Conservation (phyloP, 2,888 invertebrate genomes). For the Hydropsyche betteni region DNA sequence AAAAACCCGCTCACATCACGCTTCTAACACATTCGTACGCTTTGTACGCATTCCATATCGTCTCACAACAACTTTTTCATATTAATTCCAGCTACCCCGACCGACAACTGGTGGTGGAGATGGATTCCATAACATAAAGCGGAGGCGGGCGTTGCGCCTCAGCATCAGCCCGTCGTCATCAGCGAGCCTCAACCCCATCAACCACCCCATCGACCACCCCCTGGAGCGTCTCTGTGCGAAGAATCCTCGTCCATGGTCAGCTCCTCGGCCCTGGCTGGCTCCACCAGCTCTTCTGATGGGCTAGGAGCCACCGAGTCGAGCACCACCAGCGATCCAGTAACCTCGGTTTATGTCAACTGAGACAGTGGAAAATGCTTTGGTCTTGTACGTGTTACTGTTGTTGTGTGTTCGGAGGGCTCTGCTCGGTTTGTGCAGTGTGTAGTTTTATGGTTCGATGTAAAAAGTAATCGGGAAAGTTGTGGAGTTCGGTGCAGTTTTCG, state of each 20-base stretch:
- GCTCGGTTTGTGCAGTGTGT: too few species aligned
- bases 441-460: too few species aligned
- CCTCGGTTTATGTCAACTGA: slow-evolving; percentile 47
- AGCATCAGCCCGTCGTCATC: slow-evolving; percentile 51
- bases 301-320: slow-evolving; percentile 48
- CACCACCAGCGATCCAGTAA: slow-evolving; percentile 50
- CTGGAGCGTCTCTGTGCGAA: slow-evolving; percentile 9
- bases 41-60: too few species aligned
- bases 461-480: too few species aligned
- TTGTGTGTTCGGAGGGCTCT: too few species aligned
- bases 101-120: slow-evolving; percentile 69
- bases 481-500: too few species aligned
- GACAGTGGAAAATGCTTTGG: not conserved
- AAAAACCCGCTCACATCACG: too few species aligned
- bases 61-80: too few species aligned
- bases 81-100: slow-evolving; percentile 66
- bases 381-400: too few species aligned
- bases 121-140: slow-evolving; percentile 68
- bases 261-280: slow-evolving; percentile 43
- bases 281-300: slow-evolving; percentile 48
- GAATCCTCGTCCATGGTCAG: slow-evolving; percentile 38
- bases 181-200: not conserved
- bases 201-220: not conserved
- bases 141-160: slow-evolving; percentile 62
- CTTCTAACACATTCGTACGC: too few species aligned